Base-by-base conservation (phyloP, 1,140 invertebrate genomes). In the Lasioglossum baleicum region DNA sequence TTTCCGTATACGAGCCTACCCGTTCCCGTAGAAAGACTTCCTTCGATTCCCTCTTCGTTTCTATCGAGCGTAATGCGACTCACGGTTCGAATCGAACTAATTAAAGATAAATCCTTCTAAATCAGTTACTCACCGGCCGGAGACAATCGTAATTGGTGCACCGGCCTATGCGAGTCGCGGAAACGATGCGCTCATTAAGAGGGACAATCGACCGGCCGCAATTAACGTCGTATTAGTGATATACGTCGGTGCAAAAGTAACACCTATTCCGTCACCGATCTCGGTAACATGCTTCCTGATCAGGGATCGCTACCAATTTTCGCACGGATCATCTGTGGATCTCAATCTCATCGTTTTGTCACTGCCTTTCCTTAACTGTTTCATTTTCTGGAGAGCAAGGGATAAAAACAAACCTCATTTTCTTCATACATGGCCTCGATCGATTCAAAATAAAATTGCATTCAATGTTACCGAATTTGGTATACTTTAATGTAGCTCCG, bases 151-250 rank as follows among this genome's bases (percentile, higher is more conserved):
- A 87, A 89, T 88, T 89, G 85, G 72, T 79, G 78, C 71, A 76
- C 22, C 8, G 56, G 69, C 75, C 80, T 67, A 73, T 58, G 78
- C 64, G 65, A 81, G 56, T 44, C 35, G 26, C 48, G 75, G 67
- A 76, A 53, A 75, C 53, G 60, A 82, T 80, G 75, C 72, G 78
- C 78, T 88, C 86, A 87, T 87, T 88, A 87, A 87, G 72, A 65
- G 84, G 75, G 80, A 88, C 84, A 88, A 88, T 88, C 81, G 85
- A 48, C 58, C 67, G 44, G 48, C 7, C 71, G 76, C 81, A 88
- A 88, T 87, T 87, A 83, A 88, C 81, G 86, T 88, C 85, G 81
- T 84, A 87, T 88, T 81, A 83, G 82, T 83, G 86, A 88, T 83
- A 79, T 74, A 84, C 78, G 81, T 80, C 80, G 79, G 72, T 68